These are phyloP conservation scores for Gymnocephalus cernua DNA, from an alignment of 2,113 vertebrate genomes.

Conservation along the genomic window DNA sequence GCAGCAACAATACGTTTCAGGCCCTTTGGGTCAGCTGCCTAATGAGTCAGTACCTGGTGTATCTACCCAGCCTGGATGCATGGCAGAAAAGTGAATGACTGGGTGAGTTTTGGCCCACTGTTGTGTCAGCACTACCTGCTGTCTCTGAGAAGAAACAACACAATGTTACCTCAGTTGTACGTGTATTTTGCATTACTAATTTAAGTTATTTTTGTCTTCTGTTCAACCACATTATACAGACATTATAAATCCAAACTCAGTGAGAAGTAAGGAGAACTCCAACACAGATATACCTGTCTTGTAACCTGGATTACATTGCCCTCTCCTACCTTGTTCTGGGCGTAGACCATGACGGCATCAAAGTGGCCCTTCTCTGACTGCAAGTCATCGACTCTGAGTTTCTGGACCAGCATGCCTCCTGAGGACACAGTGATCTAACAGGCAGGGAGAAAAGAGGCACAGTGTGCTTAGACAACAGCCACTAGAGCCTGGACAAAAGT, in stretches of 20 bases:
- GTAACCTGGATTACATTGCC: not conserved
- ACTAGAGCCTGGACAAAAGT: conserved; percentile 58
- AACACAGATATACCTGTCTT: not conserved
- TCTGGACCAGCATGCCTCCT: conserved; percentile 85
- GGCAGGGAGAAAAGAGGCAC: conserved; percentile 33
- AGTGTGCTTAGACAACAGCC: conserved; percentile 66
- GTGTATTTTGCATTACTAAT: not conserved
- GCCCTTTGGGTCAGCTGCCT: not conserved
- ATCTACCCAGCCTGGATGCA: conserved; percentile 88
- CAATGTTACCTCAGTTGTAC: not conserved
- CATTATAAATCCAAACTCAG: not conserved
- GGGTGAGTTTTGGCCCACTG: conserved; percentile 82
- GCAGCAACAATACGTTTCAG: not conserved
- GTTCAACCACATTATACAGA: not conserved
- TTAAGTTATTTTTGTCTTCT: not conserved
- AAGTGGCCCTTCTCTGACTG: conserved; percentile 76
- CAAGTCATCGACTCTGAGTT: conserved; percentile 76
- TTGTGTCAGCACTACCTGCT: conserved; percentile 89
- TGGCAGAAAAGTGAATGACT: conserved; percentile 85
- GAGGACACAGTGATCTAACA: conserved; percentile 85
- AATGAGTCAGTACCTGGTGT: conserved; percentile 82
- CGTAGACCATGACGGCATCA: conserved; percentile 80
- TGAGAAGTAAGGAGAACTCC: not conserved
- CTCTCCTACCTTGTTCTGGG: conserved; percentile 82
- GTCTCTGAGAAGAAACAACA: conserved; percentile 82